These are phyloP conservation scores for Drosophila peninsularis DNA, from an alignment of 2,888 invertebrate genomes.

Conservation along the genomic window DNA sequence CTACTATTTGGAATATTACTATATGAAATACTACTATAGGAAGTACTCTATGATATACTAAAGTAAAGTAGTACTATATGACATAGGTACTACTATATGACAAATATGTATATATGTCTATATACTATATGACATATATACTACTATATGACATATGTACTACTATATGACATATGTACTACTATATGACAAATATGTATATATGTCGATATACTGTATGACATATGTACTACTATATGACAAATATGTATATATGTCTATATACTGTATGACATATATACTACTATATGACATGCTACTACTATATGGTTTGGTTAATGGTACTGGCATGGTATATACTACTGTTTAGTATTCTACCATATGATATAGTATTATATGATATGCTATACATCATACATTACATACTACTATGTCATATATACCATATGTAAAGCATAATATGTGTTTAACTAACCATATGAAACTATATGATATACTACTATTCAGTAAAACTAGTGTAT, in stretches of 20 bases:
- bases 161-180: background rate
- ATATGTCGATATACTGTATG: background rate
- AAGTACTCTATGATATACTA: background rate
- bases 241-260: too few relatives aligned
- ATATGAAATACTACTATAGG: background rate
- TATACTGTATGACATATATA: background rate
- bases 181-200: background rate
- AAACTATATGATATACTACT: background rate
- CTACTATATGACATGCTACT: too few relatives aligned
- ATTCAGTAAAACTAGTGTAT: too few relatives aligned
- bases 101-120: too few relatives aligned
- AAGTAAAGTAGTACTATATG: background rate
- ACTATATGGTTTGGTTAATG: background rate
- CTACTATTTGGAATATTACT: too few relatives aligned
- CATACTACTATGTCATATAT: background rate
- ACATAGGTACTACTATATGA: background rate
- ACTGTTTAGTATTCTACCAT: background rate
- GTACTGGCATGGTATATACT: background rate
- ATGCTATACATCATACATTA: too few relatives aligned
- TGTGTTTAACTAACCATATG: background rate
- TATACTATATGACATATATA: background rate
- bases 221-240: background rate
- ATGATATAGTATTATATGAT: background rate
- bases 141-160: background rate
- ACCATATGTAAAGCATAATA: too few relatives aligned